phyloP scores from a whole-genome alignment of 2,888 invertebrate species.

The Stenodera caucasica region DNA sequence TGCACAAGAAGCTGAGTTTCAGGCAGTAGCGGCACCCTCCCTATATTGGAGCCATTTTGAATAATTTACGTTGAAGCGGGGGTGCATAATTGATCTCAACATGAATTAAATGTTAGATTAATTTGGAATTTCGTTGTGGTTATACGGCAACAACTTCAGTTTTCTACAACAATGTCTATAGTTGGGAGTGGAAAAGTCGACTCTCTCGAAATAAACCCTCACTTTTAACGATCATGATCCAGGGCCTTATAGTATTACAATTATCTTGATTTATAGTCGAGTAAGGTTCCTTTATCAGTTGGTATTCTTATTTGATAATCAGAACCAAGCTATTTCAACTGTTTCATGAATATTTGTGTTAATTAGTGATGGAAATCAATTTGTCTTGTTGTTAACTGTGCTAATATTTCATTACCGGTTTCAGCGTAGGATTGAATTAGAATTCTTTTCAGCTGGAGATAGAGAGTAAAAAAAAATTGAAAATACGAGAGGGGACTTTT shows the following conservation, averaged over 20 bases:
- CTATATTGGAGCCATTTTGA: slow-evolving; percentile 42
- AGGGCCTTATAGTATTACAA: neutral
- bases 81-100: slow-evolving; percentile 46
- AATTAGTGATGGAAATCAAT: slow-evolving; percentile 9
- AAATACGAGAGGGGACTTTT: slow-evolving; percentile 9
- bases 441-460: neutral
- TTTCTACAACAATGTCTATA: too few species aligned
- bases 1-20: too few species aligned
- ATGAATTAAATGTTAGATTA: slow-evolving; percentile 42
- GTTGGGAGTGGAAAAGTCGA: neutral
- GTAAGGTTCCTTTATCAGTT: slow-evolving; percentile 11
- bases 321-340: too few species aligned
- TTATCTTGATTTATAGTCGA: slow-evolving; percentile 15
- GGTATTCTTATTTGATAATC: slow-evolving; percentile 9
- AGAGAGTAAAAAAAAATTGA: neutral
- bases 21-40: slow-evolving; percentile 4
- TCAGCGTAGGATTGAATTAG: slow-evolving; percentile 7
- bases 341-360: neutral
- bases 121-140: slow-evolving; percentile 32
- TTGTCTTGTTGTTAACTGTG: slow-evolving; percentile 21
- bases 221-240: slow-evolving; percentile 5
- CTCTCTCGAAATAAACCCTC: neutral
- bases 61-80: slow-evolving; percentile 40
- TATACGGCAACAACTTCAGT: neutral
- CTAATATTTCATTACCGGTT: slow-evolving; percentile 12